phyloP scores from a whole-genome alignment of 1,140 invertebrate genomes.

The Zaprionus tsacasi region DNA sequence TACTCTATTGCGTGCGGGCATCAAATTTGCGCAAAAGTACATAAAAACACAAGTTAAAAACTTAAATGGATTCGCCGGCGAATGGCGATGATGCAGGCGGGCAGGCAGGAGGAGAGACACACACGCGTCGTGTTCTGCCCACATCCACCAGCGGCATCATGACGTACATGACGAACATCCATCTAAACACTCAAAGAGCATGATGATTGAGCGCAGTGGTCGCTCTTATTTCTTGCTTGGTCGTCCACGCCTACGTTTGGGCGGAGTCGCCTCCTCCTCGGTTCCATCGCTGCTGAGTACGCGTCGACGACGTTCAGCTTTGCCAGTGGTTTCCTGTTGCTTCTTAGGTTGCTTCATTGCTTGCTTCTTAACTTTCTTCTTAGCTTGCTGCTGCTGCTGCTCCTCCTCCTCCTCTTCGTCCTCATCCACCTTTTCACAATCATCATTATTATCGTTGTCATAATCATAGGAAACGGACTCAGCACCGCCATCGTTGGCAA shows the following conservation, averaged over 20 bases:
- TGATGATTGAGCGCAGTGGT: conserved; percentile 12
- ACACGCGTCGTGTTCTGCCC: conserved; percentile 35
- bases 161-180: neutral
- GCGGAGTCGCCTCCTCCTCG: conserved; percentile 46
- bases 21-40: conserved; percentile 73
- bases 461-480: neutral
- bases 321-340: conserved; percentile 31
- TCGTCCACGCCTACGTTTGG: conserved; percentile 53
- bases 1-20: conserved; percentile 68
- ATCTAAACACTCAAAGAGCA: conserved; percentile 8
- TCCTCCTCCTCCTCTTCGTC: conserved; percentile 12
- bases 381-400: neutral
- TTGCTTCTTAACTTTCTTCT: neutral
- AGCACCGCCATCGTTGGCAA: conserved; percentile 15
- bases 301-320: conserved; percentile 38
- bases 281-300: conserved; percentile 25
- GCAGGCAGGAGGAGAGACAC: neutral
- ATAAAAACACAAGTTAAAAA: conserved; percentile 81
- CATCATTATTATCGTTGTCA: conserved; percentile 24
- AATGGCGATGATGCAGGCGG: conserved; percentile 45
- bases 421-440: conserved; percentile 1
- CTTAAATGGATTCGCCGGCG: conserved; percentile 71
- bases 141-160: neutral
- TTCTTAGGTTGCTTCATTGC: conserved; percentile 10
- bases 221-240: conserved; percentile 47